Evolutionary conservation across 1,140 invertebrate genomes (phyloP).

Genomic region (Nymphalis io): DNA sequence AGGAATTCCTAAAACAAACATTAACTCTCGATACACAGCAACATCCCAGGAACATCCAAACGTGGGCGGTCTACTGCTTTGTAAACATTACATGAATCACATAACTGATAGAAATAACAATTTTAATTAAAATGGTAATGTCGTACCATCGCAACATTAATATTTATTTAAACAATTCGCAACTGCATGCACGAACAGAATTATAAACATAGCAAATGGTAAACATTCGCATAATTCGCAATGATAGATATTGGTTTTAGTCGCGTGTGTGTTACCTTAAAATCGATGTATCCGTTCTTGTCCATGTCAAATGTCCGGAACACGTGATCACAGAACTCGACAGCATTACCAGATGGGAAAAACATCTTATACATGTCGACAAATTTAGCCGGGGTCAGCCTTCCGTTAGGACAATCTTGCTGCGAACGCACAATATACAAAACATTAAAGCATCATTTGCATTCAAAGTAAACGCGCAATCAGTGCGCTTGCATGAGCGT

Average conservation of each 20-base stretch:
- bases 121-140: conserved; percentile 17
- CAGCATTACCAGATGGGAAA: conserved; percentile 98
- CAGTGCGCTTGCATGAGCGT: neutral
- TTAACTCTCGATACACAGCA: conserved; percentile 52
- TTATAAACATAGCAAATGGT: conserved; percentile 23
- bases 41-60: conserved; percentile 37
- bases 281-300: conserved; percentile 98
- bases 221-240: conserved; percentile 31
- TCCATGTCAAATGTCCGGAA: conserved; percentile 99
- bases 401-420: conserved; percentile 99
- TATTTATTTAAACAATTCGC: conserved; percentile 40
- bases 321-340: conserved; percentile 99
- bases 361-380: conserved; percentile 99
- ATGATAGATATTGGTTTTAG: conserved; percentile 17
- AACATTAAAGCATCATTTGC: neutral
- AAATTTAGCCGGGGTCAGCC: conserved; percentile 98
- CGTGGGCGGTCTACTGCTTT: conserved; percentile 41
- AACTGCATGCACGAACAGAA: conserved; percentile 28
- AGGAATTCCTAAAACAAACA: conserved; percentile 93
- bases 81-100: conserved; percentile 16
- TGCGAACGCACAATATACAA: conserved; percentile 81
- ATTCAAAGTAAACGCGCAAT: neutral
- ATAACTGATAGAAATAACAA: conserved; percentile 1
- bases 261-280: conserved; percentile 63
- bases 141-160: conserved; percentile 28